phyloP scores from a whole-genome alignment of 2,888 invertebrate genomes.

The Melitaea athalia region DNA sequence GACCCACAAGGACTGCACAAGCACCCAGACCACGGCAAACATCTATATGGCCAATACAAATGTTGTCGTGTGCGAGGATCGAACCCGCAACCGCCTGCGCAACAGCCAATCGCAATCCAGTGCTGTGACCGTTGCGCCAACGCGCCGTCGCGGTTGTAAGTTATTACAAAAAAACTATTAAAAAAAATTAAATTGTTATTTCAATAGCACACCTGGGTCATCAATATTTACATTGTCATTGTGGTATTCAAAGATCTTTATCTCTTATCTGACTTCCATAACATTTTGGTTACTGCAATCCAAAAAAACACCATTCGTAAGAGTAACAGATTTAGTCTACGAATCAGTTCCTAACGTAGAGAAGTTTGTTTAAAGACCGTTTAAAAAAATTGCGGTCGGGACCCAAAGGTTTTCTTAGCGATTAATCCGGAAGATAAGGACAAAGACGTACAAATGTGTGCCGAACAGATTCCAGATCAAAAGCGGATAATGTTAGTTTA shows the following conservation, averaged over 20 bases:
- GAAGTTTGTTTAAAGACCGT: slow-evolving; percentile 58
- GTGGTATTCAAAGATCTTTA: neutral
- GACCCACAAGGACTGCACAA: too few species aligned
- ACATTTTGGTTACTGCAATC: neutral
- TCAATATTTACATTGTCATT: neutral
- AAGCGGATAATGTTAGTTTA: slow-evolving; percentile 76
- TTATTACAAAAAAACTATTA: too few species aligned
- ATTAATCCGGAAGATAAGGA: slow-evolving; percentile 71
- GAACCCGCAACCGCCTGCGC: too few species aligned
- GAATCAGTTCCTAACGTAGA: slow-evolving; percentile 14
- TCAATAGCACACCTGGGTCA: slow-evolving; percentile 11
- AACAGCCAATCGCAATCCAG: too few species aligned
- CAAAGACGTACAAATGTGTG: slow-evolving; percentile 76
- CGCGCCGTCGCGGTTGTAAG: too few species aligned
- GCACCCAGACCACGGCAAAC: too few species aligned
- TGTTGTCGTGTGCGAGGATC: too few species aligned
- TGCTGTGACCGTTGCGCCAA: too few species aligned
- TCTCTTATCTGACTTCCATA: neutral
- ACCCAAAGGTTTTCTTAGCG: slow-evolving; percentile 65
- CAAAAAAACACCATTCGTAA: neutral
- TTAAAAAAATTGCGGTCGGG: slow-evolving; percentile 59
- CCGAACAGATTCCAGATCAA: slow-evolving; percentile 77
- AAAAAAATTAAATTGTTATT: too few species aligned
- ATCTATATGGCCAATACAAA: too few species aligned
- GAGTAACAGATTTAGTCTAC: neutral